phyloP scores from a whole-genome alignment of 2,113 vertebrate genomes.

The Orthonyx spaldingii region DNA sequence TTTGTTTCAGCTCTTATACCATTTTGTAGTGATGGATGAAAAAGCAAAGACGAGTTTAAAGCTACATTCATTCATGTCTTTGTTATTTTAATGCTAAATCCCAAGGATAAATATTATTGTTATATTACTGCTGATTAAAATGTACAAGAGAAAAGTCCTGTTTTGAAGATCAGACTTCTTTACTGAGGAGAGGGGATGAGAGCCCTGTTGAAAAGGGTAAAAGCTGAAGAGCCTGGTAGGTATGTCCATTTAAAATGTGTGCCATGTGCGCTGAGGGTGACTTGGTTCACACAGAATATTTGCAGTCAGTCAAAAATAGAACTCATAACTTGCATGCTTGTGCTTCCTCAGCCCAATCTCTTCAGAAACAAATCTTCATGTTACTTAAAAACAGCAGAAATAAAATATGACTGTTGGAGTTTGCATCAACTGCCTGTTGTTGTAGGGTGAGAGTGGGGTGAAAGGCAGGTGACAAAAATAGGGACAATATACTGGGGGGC shows the following conservation, averaged over 20 bases:
- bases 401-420: not conserved
- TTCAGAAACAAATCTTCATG: slow-evolving; percentile 3
- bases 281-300: slow-evolving; percentile 57
- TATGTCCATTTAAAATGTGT: slow-evolving; percentile 5
- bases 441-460: not conserved
- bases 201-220: not conserved
- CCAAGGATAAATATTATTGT: not conserved
- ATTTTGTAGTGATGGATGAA: not conserved
- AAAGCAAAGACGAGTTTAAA: not conserved
- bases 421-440: not conserved
- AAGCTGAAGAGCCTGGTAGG: not conserved
- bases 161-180: not conserved
- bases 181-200: not conserved
- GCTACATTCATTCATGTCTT: not conserved
- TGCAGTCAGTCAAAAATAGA: slow-evolving; percentile 58
- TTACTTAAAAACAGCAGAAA: slow-evolving; percentile 1
- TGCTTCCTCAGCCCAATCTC: slow-evolving; percentile 11
- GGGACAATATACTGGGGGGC: not conserved
- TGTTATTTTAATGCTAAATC: not conserved
- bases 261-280: slow-evolving; percentile 14
- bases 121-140: not conserved
- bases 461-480: not conserved
- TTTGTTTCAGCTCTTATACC: not conserved
- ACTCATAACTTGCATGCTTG: slow-evolving; percentile 51
- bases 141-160: not conserved